These are phyloP conservation scores for Nesidiocoris tenuis DNA, from an alignment of 2,888 invertebrate genomes.

Conservation along the genomic window DNA sequence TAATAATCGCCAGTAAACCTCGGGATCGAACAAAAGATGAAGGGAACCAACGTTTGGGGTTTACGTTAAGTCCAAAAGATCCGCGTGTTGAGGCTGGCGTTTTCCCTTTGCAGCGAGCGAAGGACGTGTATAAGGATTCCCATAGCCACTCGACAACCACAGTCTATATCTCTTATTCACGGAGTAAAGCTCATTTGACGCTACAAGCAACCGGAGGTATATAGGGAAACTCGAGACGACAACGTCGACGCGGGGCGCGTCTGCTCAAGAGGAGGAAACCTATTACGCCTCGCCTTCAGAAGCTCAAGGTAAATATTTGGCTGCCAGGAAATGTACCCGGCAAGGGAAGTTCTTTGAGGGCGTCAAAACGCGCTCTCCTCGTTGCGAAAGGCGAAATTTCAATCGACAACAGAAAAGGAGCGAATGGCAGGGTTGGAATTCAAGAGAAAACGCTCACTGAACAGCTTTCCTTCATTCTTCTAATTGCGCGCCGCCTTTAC, in stretches of 20 bases:
- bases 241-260: too few species aligned
- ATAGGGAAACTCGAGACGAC: background rate
- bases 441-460: too few species aligned
- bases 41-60: background rate
- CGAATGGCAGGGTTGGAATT: too few species aligned
- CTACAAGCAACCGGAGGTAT: background rate
- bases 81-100: background rate
- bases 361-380: background rate
- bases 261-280: background rate
- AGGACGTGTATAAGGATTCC: background rate
- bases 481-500: too few species aligned
- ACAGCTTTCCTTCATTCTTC: too few species aligned
- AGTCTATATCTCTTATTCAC: background rate
- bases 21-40: background rate
- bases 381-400: background rate
- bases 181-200: background rate
- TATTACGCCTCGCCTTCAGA: background rate
- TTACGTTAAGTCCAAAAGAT: background rate
- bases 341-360: background rate
- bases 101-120: background rate
- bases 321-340: background rate
- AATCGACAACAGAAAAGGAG: background rate
- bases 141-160: background rate
- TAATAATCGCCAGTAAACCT: background rate
- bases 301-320: background rate